Base-by-base conservation (phyloP, 1,140 invertebrate genomes). In the Drosophila lowei region DNA sequence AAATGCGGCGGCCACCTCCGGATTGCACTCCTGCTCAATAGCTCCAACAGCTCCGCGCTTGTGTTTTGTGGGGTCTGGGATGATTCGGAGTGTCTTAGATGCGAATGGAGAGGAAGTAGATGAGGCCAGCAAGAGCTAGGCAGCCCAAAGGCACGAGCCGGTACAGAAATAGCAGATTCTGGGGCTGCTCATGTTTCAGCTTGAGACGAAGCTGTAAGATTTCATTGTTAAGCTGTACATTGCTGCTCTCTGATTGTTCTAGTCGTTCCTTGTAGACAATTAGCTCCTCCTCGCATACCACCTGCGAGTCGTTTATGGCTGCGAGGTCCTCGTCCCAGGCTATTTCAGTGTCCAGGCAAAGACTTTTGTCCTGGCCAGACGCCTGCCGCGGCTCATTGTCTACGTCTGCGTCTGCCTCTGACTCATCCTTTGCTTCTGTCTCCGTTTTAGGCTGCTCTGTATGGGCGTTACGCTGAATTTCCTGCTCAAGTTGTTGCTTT, bases 251-350 rank as follows among this genome's bases (percentile, higher is more conserved):
- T 6, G 79, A 77, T 43, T 77, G 18, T 48, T 89, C 86, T 30
- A 90, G 65, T n/a, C 72, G 75, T 49, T 91, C 91, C 55, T 91
- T 91, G 59, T 90, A 91, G 25, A 78, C 50, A 44, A 91, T 90
- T 0, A 91, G 58, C 46, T 91, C 90, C 60, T 91, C 91, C 15
- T 91, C 90, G 1, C 66, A 77, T 55, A 88, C 71, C 18, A 86
- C 53, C 9, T 78, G 71, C 4, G 46, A 65, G 38, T 74, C 71
- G 52, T 78, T 90, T 1, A 90, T 75, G 9, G 77, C 53, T 41
- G 18, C 67, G 5, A 79, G 58, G 8, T 91, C 90, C 2, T 83
- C 77, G 6, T 42, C 50, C 80, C 80, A 84, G 34, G 47, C 55
- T 9, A 77, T 44, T 38, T 81, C 77, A 41, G 34, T n/a, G n/a